phyloP scores from a whole-genome alignment of 2,888 invertebrate genomes.

The Nephrotoma flavescens region DNA sequence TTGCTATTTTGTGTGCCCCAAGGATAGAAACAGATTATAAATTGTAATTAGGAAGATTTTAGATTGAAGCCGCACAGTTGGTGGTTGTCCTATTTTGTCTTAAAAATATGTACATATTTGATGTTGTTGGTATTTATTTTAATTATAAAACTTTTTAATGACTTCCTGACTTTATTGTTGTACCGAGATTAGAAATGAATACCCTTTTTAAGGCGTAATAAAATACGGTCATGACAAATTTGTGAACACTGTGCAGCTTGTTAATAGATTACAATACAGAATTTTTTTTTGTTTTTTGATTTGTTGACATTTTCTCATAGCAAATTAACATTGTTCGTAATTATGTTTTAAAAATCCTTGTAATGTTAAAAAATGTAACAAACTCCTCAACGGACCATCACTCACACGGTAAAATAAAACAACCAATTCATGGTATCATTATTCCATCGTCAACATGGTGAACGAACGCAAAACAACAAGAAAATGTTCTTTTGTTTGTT shows the following conservation, averaged over 20 bases:
- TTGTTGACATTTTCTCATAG: neutral
- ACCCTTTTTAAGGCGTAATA: neutral
- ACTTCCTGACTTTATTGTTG: neutral
- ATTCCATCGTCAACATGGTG: neutral
- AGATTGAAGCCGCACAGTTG: neutral
- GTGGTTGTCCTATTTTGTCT: neutral
- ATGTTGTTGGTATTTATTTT: neutral
- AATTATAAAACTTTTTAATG: neutral
- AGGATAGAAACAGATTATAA: neutral
- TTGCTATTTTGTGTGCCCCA: neutral
- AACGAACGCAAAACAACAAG: neutral
- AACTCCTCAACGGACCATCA: neutral
- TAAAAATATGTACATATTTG: neutral
- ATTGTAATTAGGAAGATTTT: neutral
- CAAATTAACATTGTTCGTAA: neutral
- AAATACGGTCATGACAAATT: neutral
- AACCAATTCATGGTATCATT: neutral
- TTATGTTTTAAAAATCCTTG: neutral
- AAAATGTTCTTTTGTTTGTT: neutral
- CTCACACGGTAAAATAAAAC: neutral
- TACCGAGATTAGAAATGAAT: neutral
- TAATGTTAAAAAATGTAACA: neutral
- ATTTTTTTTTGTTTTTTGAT: neutral
- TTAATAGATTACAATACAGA: neutral
- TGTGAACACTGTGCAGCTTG: neutral